Percentiles rank a stretch among this genome's conserved stretches.
phyloP scores from a whole-genome alignment of 2,797 vertebrate species.

The Sebastes aleutianus region DNA sequence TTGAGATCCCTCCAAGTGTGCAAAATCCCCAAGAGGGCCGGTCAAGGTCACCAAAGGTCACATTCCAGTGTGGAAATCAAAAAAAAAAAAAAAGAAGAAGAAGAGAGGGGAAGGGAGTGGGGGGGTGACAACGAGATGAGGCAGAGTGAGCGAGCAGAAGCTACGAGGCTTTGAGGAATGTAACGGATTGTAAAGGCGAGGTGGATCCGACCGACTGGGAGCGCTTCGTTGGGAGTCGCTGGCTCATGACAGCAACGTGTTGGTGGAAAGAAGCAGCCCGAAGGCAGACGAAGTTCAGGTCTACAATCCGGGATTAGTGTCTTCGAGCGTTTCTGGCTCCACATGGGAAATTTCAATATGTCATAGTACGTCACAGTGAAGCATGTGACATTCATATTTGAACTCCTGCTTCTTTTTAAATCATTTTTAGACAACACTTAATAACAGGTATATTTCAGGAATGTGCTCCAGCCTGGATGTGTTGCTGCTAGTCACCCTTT shows the following conservation, averaged over 20 bases:
- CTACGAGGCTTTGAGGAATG: constrained; percentile 60
- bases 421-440: too few relatives aligned
- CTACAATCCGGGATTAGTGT: background rate
- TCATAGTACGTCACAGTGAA: background rate
- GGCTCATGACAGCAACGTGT: background rate
- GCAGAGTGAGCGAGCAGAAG: constrained; percentile 38
- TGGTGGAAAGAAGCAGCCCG: background rate
- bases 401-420: background rate
- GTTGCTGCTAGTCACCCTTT: background rate
- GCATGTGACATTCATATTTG: background rate
- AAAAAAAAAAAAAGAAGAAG: constrained; percentile 32
- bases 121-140: constrained; percentile 20
- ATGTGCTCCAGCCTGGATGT: background rate
- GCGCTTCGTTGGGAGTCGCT: background rate
- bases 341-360: background rate
- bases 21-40: constrained; percentile 77
- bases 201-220: background rate
- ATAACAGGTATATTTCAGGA: background rate
- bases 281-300: background rate
- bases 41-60: constrained; percentile 82
- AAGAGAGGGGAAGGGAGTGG: background rate
- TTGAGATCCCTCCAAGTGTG: constrained; percentile 83
- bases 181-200: constrained; percentile 26
- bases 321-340: background rate
- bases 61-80: constrained; percentile 78